phyloP scores from a whole-genome alignment of 2,888 invertebrate species.

The Meiosimyza platycephala region DNA sequence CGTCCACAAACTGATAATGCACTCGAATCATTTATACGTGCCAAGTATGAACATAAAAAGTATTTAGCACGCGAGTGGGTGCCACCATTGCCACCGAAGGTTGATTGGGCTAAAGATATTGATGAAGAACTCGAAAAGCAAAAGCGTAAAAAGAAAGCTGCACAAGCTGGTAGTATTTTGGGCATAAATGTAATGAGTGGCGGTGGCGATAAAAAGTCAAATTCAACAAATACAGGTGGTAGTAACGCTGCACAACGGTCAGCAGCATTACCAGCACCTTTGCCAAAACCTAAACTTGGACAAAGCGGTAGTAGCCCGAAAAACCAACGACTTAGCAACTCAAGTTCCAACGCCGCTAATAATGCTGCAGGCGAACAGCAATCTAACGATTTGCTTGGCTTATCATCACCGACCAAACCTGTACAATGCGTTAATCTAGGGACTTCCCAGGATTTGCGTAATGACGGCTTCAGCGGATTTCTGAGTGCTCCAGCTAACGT shows the following conservation, averaged over 20 bases:
- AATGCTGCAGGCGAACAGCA: slow-evolving; percentile 48
- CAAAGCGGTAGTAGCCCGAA: slow-evolving; percentile 61
- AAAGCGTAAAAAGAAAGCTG: slow-evolving; percentile 84
- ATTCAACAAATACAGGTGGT: slow-evolving; percentile 16
- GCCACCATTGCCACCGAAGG: slow-evolving; percentile 85
- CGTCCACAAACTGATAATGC: slow-evolving; percentile 95
- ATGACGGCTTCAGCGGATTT: slow-evolving; percentile 64
- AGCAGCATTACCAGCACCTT: slow-evolving; percentile 47
- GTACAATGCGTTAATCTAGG: slow-evolving; percentile 51
- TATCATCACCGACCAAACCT: slow-evolving; percentile 69
- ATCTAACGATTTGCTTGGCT: slow-evolving; percentile 63
- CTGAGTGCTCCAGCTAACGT: slow-evolving; percentile 62
- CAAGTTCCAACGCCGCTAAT: slow-evolving; percentile 48
- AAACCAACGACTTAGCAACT: slow-evolving; percentile 65
- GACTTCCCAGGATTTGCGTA: slow-evolving; percentile 62
- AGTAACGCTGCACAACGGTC: slow-evolving; percentile 44
- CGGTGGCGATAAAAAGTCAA: slow-evolving; percentile 41
- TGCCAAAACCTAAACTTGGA: slow-evolving; percentile 68
- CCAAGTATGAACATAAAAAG: slow-evolving; percentile 98
- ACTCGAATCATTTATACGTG: slow-evolving; percentile 94
- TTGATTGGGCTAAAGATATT: slow-evolving; percentile 88
- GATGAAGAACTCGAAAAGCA: slow-evolving; percentile 87
- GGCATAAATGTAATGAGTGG: slow-evolving; percentile 50
- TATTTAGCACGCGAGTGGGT: slow-evolving; percentile 99
- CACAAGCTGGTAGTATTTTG: slow-evolving; percentile 64